Evolutionary conservation across 2,888 invertebrate genomes (phyloP), one percentile per base, ranked within the genome.

Genomic region (Ormyrus pomaceus): DNA sequence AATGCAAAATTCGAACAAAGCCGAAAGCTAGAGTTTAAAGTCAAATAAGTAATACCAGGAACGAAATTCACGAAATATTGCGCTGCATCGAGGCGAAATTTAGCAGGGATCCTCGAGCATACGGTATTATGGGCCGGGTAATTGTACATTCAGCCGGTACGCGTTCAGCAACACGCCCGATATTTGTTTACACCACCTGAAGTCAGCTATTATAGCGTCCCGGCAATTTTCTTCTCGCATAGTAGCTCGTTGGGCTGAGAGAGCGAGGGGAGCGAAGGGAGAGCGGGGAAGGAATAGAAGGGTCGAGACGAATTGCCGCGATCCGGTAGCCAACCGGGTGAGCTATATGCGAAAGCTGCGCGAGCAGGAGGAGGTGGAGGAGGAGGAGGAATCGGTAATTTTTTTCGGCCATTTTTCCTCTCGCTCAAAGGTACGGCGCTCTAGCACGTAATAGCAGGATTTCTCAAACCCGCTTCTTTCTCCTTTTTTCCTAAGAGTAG

Each of bases 161-260:
- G 45, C n/a, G 58, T 46, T 48, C 8, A 19, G 46, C 64, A 46
- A 55, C 34, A 34, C 46, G 62, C 64, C 61, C 56, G 53, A 70
- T 70, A 70, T 77, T 77, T 77, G 77, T 64, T 77, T 77, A 77
- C 64, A 62, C n/a, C 55, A 11, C 34, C 46, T 46, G 10, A n/a
- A 73, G 48, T 73, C 51, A n/a, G 53, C 62, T 19, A 77, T 77
- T 77, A 64, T 34, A 19, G 46, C 48, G 10, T 55, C 46, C 62
- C 48, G 50, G 77, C 56, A 69, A 70, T 77, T 77, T 77, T 56
- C 70, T 68, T 64, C 50, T 55, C 77, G n/a, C 59, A 19, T 6
- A 34, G 34, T 34, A 34, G 48, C 51, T 66, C 74, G 45, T 50
- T 58, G 8, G 10, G n/a, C 50, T 11, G 13, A 58, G 46, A 34